Base-by-base conservation (phyloP, 2,797 vertebrate genomes). In the Gobionotothen gibberifrons region DNA sequence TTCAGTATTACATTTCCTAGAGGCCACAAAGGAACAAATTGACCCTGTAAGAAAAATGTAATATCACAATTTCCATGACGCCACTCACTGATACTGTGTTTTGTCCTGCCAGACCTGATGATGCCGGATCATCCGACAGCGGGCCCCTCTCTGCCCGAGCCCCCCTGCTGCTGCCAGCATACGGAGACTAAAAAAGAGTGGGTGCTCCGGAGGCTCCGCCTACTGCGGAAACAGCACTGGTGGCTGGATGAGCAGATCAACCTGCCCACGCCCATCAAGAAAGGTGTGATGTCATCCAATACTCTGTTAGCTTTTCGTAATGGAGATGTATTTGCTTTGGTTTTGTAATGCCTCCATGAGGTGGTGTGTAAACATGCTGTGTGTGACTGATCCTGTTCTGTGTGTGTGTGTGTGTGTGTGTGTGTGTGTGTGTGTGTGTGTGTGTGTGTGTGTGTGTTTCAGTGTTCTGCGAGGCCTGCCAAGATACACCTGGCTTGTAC, bases 401-500 rank as follows among this genome's bases (percentile, higher is more conserved):
- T 72, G 29, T 81, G 14, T 84, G 6, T 80, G 3, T 40, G 26
- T 72, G 36, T 81, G 16, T 84, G 6, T 80, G 3, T 1, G 1
- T 55, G 14, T 76, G 3, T 78, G 13, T 40, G 26, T 72, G 36
- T 81, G 16, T 84, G 6, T 80, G 3, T 76, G 3, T 78, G 13
- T 40, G 26, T 72, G 36, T 81, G 16, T 84, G 6, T 80, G 3
- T 53, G 6, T 73, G 32, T 36, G 32, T 36, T 32, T 36, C 91
- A 99, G 97, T 94, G 8, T 91, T 99, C 83, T 95, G 93, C 3
- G 92, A 96, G 44, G 94, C 94, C 1, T 92, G 95, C 36, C 93
- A 92, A 69, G 94, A 95, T 53, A 95, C 89, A 62, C 60, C 81
- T 0, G 94, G 96, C 0, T 86, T 95, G 43, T 92, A 92, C 1